Evolutionary conservation across 2,888 invertebrate genomes (phyloP), one percentile per base, ranked within the genome.

Genomic region (Dryocosmus kuriphilus): DNA sequence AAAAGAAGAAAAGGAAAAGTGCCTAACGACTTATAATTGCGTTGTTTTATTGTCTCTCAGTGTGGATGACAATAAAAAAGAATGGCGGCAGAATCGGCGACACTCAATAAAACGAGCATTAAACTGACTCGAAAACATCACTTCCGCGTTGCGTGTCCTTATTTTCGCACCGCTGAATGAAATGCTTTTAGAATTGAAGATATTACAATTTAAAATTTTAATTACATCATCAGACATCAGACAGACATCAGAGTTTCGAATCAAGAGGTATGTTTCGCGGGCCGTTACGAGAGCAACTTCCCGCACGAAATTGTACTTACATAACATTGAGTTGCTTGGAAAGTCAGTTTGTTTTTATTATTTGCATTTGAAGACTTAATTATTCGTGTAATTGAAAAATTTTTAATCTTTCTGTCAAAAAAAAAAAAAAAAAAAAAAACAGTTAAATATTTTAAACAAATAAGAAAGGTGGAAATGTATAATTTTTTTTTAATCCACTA

Each of bases 261-360:
- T 65, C 24, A 27, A 41, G 41, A 65, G 14, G 19, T n/a, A n/a
- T n/a, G n/a, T n/a, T 41, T 65, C 65, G 41, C 16, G 65, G 41
- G 41, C 41, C 24, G 41, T 65, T 65, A 41, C 41, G 65, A 65
- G 41, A 65, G 24, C 65, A 24, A 22, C 65, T 41, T 38, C 41
- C 24, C 41, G 24, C 41, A 41, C 41, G 24, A 65, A 41, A 65
- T 27, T 65, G 38, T 41, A 41, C 41, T 41, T 41, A 41, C 14
- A 41, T 41, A 41, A 65, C 65, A 65, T 24, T 65, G 24, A 35
- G 2, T 41, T 9, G 41, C 41, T 65, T 24, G 65, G 24, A 41
- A 65, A 65, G 24, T 41, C 8, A 9, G 41, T 41, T 65, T 24
- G 41, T 65, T 41, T 41, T 14, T 41, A 41, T 41, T 16, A 41